Percentiles rank a stretch among this genome's conserved stretches.
Evolutionary conservation across 2,797 vertebrate genomes (phyloP).

Genomic region (Phaenicophaeus curvirostris): DNA sequence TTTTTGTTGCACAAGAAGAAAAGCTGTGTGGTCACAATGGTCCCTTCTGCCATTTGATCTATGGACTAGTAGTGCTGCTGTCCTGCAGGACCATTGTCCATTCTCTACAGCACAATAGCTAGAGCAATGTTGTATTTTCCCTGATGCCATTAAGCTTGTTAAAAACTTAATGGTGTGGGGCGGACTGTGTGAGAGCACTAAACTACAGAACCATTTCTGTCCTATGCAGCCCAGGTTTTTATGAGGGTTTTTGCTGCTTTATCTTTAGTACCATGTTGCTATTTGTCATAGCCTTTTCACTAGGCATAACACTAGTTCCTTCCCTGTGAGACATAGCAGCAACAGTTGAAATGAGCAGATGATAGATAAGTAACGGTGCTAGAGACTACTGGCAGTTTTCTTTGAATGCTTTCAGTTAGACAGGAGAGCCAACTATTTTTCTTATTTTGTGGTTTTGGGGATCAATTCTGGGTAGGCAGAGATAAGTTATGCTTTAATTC

Average conservation of each 20-base stretch:
- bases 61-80: neutral
- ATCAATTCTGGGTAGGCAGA: neutral
- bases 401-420: neutral
- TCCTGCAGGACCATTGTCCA: neutral
- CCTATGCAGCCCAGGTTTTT: neutral
- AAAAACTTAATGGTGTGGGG: neutral
- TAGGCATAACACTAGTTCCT: neutral
- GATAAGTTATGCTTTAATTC: neutral
- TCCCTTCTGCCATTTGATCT: neutral
- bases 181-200: neutral
- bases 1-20: constrained; percentile 16
- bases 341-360: neutral
- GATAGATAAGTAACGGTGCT: neutral
- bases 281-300: neutral
- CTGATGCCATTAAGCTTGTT: neutral
- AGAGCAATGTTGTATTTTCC: neutral
- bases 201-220: neutral
- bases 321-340: neutral
- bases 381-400: neutral
- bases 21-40: neutral
- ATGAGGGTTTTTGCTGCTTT: neutral
- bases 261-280: neutral
- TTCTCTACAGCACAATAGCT: neutral
- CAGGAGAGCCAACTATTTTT: neutral
- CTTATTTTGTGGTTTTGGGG: neutral